Conservation (phyloP, 2,888 invertebrate species). For the Caradrina kadenii region DNA sequence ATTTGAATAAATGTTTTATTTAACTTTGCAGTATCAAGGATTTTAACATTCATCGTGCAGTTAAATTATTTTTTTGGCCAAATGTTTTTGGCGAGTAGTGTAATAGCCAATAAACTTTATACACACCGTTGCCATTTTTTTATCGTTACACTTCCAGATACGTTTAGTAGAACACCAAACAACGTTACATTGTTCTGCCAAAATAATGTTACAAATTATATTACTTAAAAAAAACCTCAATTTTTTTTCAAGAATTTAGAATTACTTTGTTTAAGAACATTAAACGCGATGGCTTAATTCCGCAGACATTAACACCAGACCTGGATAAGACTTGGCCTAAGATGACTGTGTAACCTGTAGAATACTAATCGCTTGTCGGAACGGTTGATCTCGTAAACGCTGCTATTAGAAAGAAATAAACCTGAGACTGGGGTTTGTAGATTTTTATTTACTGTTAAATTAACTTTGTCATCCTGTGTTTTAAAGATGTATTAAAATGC, state of each 20-base stretch:
- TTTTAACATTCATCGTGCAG: conserved; percentile 21
- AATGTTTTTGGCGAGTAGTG: conserved; percentile 36
- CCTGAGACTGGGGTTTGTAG: conserved; percentile 3
- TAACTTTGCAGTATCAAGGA: conserved; percentile 15
- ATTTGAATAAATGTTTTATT: conserved; percentile 18
- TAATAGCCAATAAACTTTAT: conserved; percentile 47
- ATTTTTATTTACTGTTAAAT: conserved; percentile 32
- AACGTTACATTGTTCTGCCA: conserved; percentile 31
- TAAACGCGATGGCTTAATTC: conserved; percentile 43
- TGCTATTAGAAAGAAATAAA: conserved; percentile 44
- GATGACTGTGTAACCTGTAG: conserved; percentile 45
- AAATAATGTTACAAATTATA: conserved; percentile 14
- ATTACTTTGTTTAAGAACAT: conserved; percentile 34
- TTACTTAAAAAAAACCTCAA: neutral
- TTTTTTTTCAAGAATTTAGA: conserved; percentile 36
- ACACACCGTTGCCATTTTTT: conserved; percentile 59
- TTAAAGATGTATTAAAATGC: neutral
- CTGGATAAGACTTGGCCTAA: conserved; percentile 50
- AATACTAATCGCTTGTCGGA: conserved; percentile 53
- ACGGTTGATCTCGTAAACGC: conserved; percentile 49
- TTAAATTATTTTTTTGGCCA: conserved; percentile 36
- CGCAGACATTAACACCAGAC: conserved; percentile 51
- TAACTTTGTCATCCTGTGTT: conserved; percentile 5
- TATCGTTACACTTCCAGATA: conserved; percentile 51
- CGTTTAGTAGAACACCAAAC: conserved; percentile 41